phyloP scores from a whole-genome alignment of 2,113 vertebrate genomes.

The Azemiops feae region DNA sequence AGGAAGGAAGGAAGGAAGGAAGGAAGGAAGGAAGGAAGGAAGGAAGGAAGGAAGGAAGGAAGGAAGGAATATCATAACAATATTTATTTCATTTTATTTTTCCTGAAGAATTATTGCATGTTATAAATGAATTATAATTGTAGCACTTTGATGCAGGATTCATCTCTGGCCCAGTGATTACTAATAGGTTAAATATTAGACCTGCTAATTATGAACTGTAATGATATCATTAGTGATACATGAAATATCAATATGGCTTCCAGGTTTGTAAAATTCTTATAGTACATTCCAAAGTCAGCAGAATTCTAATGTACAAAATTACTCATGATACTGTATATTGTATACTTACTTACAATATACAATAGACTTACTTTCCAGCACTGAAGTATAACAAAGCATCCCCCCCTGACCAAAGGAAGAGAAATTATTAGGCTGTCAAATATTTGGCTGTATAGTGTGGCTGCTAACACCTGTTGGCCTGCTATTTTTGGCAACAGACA shows the following conservation, averaged over 20 bases:
- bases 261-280: background rate
- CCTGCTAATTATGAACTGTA: background rate
- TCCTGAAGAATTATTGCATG: background rate
- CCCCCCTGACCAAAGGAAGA: conserved; percentile 1
- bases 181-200: background rate
- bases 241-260: background rate
- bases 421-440: conserved; percentile 51
- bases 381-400: conserved; percentile 6
- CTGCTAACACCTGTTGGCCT: conserved; percentile 56
- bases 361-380: background rate
- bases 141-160: background rate
- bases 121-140: background rate
- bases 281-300: background rate
- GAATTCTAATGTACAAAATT: background rate
- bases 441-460: conserved; percentile 25
- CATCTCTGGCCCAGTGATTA: background rate
- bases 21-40: too few relatives aligned
- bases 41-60: too few relatives aligned
- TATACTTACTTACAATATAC: too few relatives aligned
- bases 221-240: background rate
- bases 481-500: conserved; percentile 58
- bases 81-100: background rate
- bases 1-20: too few relatives aligned
- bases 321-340: background rate
- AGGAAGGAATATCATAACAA: background rate